Evolutionary conservation across 2,113 vertebrate species (phyloP), one percentile per base, ranked within the genome.

Genomic region (Sapajus apella): DNA sequence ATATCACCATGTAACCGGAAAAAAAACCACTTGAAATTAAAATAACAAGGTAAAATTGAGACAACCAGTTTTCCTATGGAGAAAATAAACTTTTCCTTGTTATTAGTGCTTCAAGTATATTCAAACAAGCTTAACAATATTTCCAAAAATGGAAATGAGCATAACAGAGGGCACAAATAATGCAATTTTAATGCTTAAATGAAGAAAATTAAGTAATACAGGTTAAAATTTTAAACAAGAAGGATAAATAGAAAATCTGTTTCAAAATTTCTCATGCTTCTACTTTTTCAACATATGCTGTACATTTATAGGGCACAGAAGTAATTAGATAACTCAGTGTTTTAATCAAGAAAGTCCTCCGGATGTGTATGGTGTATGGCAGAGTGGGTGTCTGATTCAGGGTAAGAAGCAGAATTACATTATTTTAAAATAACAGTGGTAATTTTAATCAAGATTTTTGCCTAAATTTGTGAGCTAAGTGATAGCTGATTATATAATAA

Each of bases 391-490:
- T 90, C 85, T 96, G 82, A 89, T 96, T 98, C 75, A 72, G 77
- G 68, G 47, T 90, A 96, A 91, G 97, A 97, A 95, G 91, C 93
- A 96, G 76, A 93, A 97, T 97, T 91, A 97, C 92, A 96, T 98
- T 97, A 98, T 97, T 97, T 97, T 96, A 96, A 98, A 98, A 98
- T 97, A 98, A 97, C 97, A 87, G 95, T 96, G 88, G 97, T 77
- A 97, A 97, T 98, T 98, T 97, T 97, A 98, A 97, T 98, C 98
- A 98, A 97, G 96, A 95, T 95, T 97, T 97, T 98, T 95, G 87
- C 95, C 75, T 97, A 96, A 97, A 97, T 97, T 94, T 97, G 84
- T 82, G 90, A 97, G 97, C 87, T 97, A 92, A 97, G 94, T 94
- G 97, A 97, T 95, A 97, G 96, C 90, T 98, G 97, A 98, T 97